Conservation (phyloP, 2,888 invertebrate genomes). For the Tetragonula carbonaria region DNA sequence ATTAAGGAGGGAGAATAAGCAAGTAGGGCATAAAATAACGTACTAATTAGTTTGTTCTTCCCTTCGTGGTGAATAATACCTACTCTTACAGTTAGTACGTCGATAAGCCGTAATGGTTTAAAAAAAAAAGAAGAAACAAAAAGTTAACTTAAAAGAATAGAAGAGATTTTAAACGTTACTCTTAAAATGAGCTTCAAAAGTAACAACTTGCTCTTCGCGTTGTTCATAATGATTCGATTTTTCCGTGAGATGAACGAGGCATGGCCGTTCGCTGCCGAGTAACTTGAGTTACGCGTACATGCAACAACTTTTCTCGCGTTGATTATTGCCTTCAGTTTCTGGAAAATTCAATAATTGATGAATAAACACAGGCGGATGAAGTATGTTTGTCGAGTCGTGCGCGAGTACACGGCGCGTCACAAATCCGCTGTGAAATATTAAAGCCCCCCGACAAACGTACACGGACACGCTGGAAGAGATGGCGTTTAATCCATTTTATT, state of each 20-base stretch:
- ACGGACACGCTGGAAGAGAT: not conserved
- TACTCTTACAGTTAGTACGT: not conserved
- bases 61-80: too few species aligned
- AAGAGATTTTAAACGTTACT: not conserved
- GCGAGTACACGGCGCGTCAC: not conserved
- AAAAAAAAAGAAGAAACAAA: too few species aligned
- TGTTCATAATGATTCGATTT: not conserved
- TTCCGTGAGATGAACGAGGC: not conserved
- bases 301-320: not conserved
- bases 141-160: not conserved
- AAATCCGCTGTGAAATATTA: conserved; percentile 18
- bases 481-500: conserved; percentile 20
- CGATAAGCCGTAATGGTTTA: not conserved
- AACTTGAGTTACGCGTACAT: not conserved
- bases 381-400: not conserved
- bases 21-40: not conserved
- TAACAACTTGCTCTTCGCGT: not conserved
- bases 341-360: not conserved
- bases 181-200: not conserved
- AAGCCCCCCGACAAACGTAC: not conserved
- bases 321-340: not conserved
- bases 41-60: not conserved
- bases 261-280: not conserved
- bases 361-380: not conserved
- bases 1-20: not conserved